These are phyloP conservation scores for Geopemphigus sp. DNA, from an alignment of 1,140 invertebrate species.

Conservation along the genomic window DNA sequence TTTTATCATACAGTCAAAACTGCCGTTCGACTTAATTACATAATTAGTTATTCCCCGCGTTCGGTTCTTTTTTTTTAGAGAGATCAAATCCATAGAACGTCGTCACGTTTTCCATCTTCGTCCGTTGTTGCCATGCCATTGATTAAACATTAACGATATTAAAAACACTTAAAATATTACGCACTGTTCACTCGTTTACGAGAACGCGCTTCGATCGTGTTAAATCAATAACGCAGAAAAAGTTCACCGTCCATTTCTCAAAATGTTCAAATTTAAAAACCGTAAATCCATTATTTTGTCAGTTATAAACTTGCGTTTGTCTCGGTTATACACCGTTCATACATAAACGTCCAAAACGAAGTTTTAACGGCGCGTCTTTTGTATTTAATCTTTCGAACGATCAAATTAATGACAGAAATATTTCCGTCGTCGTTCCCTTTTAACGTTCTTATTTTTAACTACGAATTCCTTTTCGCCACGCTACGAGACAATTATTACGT, in stretches of 20 bases:
- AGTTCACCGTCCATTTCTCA: neutral
- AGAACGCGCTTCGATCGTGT: no score
- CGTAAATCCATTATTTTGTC: neutral
- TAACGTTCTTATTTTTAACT: neutral
- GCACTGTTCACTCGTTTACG: neutral
- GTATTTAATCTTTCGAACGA: neutral
- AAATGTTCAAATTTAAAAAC: neutral
- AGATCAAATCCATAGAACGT: neutral
- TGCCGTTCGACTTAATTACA: neutral
- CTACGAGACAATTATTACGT: neutral
- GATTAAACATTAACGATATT: neutral
- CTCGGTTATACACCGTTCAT: neutral
- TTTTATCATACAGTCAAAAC: neutral
- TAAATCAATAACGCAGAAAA: neutral
- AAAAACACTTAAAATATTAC: neutral
- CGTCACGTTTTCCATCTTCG: neutral
- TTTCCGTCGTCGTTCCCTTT: neutral
- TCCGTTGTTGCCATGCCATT: neutral
- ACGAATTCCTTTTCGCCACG: neutral
- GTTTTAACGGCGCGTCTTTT: neutral
- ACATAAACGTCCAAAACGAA: neutral
- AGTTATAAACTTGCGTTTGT: neutral
- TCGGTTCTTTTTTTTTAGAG: no score
- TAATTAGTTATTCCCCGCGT: constrained; percentile 2
- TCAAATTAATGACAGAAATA: neutral